Percentiles rank a stretch among this genome's conserved stretches.
These are phyloP conservation scores for Pleuronectes platessa DNA, from an alignment of 2,113 vertebrate genomes.

Conservation along the genomic window DNA sequence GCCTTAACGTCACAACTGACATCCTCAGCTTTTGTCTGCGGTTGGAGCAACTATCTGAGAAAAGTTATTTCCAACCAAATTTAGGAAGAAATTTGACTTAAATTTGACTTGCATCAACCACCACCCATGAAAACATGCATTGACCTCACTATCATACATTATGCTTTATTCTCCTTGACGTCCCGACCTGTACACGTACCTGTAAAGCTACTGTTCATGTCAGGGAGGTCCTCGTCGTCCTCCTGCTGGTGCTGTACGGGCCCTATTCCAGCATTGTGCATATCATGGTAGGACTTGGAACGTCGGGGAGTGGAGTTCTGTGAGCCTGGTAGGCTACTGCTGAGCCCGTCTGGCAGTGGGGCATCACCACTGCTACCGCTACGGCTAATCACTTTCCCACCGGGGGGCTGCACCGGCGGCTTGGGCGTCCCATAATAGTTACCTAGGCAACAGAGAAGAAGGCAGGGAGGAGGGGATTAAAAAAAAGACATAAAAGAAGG, in stretches of 20 bases:
- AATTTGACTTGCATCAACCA: no score
- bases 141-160: not conserved
- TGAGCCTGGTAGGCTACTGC: conserved; percentile 88
- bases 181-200: conserved; percentile 80
- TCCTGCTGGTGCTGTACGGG: conserved; percentile 90
- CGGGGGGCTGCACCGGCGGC: conserved; percentile 95
- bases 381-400: conserved; percentile 94
- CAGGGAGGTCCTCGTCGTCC: conserved; percentile 95
- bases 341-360: conserved; percentile 85
- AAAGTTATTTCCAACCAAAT: no score
- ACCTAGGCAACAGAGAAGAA: conserved; percentile 90
- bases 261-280: conserved; percentile 99
- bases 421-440: conserved; percentile 99
- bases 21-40: no score
- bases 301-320: conserved; percentile 93
- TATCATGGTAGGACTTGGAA: conserved; percentile 99
- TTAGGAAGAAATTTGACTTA: no score
- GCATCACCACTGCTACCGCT: conserved; percentile 85
- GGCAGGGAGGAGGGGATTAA: conserved; percentile 33
- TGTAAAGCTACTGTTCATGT: conserved; percentile 99
- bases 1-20: not conserved
- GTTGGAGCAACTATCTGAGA: no score
- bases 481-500: conserved; percentile 58
- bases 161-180: not conserved
- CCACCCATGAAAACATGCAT: not conserved